phyloP scores from a whole-genome alignment of 2,888 invertebrate genomes.

The Sepiola atlantica region DNA sequence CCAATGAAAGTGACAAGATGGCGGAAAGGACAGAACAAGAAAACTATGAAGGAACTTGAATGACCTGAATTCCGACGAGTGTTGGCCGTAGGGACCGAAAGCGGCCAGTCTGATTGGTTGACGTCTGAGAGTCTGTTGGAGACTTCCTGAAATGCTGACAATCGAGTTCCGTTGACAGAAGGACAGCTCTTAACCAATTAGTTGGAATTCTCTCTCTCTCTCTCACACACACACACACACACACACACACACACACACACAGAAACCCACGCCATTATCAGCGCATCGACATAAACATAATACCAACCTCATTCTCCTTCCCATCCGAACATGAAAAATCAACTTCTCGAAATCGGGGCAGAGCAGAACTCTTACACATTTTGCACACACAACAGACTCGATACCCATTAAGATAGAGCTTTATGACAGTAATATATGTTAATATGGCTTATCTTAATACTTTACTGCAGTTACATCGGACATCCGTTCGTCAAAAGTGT shows the following conservation, averaged over 20 bases:
- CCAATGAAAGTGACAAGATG: not conserved
- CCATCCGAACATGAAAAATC: too few relatives aligned
- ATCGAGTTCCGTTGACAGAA: slow-evolving; percentile 32
- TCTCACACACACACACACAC: not conserved
- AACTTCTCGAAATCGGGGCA: too few relatives aligned
- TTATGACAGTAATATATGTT: too few relatives aligned
- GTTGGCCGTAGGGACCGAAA: not conserved
- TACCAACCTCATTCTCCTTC: too few relatives aligned
- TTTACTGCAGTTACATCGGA: too few relatives aligned
- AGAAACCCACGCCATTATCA: not conserved
- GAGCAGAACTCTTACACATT: too few relatives aligned
- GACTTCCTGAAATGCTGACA: slow-evolving; percentile 13
- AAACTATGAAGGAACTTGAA: not conserved
- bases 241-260: not conserved
- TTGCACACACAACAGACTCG: too few relatives aligned
- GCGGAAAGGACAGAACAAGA: not conserved
- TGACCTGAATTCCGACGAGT: not conserved
- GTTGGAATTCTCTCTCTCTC: not conserved
- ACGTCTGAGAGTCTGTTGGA: not conserved
- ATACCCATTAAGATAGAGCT: too few relatives aligned
- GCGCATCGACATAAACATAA: too few relatives aligned
- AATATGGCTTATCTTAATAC: too few relatives aligned
- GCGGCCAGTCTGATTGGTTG: not conserved
- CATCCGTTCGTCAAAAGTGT: too few relatives aligned
- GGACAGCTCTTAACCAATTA: slow-evolving; percentile 18